These are phyloP conservation scores for Leucoraja ocellata DNA, from an alignment of 2,797 vertebrate species.

Conservation along the genomic window DNA sequence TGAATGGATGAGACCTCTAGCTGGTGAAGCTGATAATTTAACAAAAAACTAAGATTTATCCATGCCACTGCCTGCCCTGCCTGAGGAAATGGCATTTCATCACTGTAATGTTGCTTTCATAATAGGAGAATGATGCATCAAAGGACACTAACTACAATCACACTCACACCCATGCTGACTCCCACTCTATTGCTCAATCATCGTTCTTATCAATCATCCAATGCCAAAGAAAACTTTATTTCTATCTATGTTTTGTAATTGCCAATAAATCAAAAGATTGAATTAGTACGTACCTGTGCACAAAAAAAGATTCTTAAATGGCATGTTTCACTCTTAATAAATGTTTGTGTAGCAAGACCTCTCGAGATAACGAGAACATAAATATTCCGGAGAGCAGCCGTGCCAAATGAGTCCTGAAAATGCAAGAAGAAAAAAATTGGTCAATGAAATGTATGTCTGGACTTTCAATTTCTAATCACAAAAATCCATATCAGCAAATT, in stretches of 20 bases:
- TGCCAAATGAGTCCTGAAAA: neutral
- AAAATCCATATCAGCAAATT: neutral
- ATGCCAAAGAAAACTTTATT: neutral
- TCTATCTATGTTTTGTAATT: neutral
- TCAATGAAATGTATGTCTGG: neutral
- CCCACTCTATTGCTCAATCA: neutral
- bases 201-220: neutral
- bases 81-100: slow-evolving; percentile 18
- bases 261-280: neutral
- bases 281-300: neutral
- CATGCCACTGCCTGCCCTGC: slow-evolving; percentile 12
- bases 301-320: neutral
- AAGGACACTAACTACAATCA: neutral
- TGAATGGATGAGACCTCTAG: neutral
- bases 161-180: neutral
- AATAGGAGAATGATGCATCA: neutral
- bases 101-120: neutral
- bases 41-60: neutral
- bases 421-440: neutral
- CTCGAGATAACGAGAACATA: neutral
- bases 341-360: neutral
- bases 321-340: neutral
- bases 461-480: neutral
- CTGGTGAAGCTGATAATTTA: neutral
- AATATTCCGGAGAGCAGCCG: neutral